Percentiles rank a stretch among this genome's conserved stretches.
These are phyloP conservation scores for Hemistola chrysoprasaria DNA, from an alignment of 2,888 invertebrate genomes.

Conservation along the genomic window DNA sequence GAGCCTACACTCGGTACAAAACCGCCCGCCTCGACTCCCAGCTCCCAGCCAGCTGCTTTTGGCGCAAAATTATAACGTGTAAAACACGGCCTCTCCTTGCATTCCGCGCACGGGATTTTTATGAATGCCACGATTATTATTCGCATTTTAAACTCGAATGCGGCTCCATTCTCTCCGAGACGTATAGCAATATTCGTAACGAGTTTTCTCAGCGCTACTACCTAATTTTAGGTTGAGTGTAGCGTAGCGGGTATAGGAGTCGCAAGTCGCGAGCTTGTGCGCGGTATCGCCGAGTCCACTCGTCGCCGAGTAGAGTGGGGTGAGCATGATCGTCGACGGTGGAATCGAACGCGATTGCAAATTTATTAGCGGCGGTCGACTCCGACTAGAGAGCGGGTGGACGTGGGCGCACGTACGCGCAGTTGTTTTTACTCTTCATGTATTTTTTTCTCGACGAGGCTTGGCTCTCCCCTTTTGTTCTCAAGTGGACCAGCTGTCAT, in stretches of 20 bases:
- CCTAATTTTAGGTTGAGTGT: constrained; percentile 76
- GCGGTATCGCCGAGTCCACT: constrained; percentile 46
- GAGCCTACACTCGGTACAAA: constrained; percentile 77
- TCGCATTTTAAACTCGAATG: constrained; percentile 81
- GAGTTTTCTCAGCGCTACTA: constrained; percentile 76
- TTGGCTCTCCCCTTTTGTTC: constrained; percentile 81
- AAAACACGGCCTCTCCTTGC: constrained; percentile 78
- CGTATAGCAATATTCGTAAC: constrained; percentile 80
- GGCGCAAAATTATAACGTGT: constrained; percentile 81
- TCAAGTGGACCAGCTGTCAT: constrained; percentile 84
- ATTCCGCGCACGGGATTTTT: constrained; percentile 78
- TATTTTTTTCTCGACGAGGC: constrained; percentile 80
- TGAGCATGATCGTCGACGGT: constrained; percentile 51
- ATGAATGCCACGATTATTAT: constrained; percentile 80
- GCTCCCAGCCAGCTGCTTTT: constrained; percentile 56
- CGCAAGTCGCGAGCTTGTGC: constrained; percentile 36
- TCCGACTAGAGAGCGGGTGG: constrained; percentile 46
- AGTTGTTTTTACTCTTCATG: constrained; percentile 78
- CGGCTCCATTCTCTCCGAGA: constrained; percentile 76
- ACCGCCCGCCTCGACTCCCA: constrained; percentile 65
- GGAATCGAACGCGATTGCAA: constrained; percentile 76
- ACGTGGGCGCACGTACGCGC: constrained; percentile 59
- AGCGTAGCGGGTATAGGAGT: constrained; percentile 37
- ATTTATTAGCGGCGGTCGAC: constrained; percentile 69
- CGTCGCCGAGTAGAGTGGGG: constrained; percentile 40